These are phyloP conservation scores for Stegodyphus dumicola DNA, from an alignment of 1,140 invertebrate species.

Conservation along the genomic window DNA sequence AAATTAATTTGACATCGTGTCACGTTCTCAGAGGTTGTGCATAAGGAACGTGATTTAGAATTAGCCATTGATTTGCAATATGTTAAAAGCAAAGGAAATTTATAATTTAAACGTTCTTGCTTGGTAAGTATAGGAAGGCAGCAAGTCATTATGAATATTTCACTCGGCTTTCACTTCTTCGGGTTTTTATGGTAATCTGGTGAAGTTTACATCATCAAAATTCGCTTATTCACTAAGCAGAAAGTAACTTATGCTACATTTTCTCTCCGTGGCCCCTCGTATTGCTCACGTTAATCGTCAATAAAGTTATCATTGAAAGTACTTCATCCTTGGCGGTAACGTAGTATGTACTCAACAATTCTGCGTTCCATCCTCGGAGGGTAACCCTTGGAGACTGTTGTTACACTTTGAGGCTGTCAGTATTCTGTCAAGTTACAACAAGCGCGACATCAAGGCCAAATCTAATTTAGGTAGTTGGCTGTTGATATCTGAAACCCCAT, in stretches of 20 bases:
- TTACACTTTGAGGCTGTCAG: conserved; percentile 14
- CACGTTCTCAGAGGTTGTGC: too few species aligned
- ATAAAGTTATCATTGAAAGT: conserved; percentile 4
- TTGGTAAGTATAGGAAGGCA: too few species aligned
- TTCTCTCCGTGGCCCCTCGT: background rate
- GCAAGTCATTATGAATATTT: too few species aligned
- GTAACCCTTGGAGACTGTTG: conserved; percentile 9
- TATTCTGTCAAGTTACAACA: conserved; percentile 18
- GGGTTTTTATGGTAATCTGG: too few species aligned
- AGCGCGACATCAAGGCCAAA: background rate
- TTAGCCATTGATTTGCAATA: too few species aligned
- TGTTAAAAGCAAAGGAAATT: too few species aligned
- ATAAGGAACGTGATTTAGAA: too few species aligned
- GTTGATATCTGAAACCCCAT: background rate
- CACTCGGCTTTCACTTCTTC: too few species aligned
- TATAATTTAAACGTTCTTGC: too few species aligned
- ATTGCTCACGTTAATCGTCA: background rate
- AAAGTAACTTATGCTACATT: background rate
- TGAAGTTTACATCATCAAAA: background rate
- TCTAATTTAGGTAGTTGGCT: background rate
- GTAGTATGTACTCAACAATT: background rate
- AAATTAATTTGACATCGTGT: too few species aligned
- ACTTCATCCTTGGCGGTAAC: background rate
- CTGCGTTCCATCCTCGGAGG: background rate
- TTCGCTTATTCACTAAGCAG: background rate